A percentile compares a stretch with the other conserved stretches of the same genome.
phyloP scores from a whole-genome alignment of 1,140 invertebrate genomes.

The Drosophila rhopaloa region DNA sequence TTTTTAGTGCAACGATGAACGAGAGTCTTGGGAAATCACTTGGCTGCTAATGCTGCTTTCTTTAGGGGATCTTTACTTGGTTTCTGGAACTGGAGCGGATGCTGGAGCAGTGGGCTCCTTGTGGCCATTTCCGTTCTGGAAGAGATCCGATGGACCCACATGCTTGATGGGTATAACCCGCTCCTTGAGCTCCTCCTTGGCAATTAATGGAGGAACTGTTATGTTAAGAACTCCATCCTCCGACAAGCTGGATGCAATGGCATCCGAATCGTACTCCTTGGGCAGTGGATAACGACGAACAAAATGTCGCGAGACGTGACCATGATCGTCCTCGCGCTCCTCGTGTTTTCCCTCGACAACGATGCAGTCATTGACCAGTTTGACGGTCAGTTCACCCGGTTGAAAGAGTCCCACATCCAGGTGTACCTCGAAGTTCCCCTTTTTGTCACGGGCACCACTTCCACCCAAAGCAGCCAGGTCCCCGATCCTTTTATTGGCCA shows the following conservation, averaged over 20 bases:
- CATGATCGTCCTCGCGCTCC: conserved; percentile 87
- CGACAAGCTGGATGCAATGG: conserved; percentile 87
- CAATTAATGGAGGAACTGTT: conserved; percentile 84
- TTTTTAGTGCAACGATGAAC: conserved; percentile 60
- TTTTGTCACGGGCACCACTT: conserved; percentile 39
- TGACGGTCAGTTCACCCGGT: conserved; percentile 91
- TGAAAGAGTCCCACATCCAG: conserved; percentile 89
- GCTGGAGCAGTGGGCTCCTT: conserved; percentile 72
- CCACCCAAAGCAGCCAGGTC: conserved; percentile 57
- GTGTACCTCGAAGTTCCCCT: conserved; percentile 85
- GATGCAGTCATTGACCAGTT: conserved; percentile 88
- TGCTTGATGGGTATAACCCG: conserved; percentile 84
- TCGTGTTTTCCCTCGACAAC: conserved; percentile 90
- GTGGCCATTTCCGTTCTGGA: conserved; percentile 50
- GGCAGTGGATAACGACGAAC: conserved; percentile 88
- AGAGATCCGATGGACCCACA: conserved; percentile 79
- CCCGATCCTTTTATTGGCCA: conserved; percentile 56
- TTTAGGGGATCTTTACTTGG: conserved; percentile 43
- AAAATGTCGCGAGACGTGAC: conserved; percentile 88
- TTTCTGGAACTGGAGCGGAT: conserved; percentile 16
- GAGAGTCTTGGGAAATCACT: conserved; percentile 77
- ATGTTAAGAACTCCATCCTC: conserved; percentile 89
- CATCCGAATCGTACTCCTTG: conserved; percentile 87
- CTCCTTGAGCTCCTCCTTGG: conserved; percentile 79
- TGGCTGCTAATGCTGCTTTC: conserved; percentile 33